A percentile compares a stretch with the other conserved stretches of the same genome.
phyloP scores from a whole-genome alignment of 1,140 invertebrate species.

The Copidosoma floridanum region DNA sequence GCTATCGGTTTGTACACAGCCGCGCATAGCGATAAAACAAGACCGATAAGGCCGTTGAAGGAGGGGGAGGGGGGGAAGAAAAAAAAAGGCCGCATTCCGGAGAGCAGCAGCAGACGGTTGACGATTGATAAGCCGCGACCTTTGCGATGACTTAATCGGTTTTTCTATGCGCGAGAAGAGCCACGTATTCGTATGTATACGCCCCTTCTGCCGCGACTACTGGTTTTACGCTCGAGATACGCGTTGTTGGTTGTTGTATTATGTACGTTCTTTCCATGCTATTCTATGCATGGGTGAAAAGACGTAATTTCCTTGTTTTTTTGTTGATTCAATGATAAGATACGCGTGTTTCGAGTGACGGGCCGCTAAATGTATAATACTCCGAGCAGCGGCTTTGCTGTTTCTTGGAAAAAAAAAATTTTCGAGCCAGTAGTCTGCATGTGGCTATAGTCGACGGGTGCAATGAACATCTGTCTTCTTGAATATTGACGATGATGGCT shows the following conservation, averaged over 20 bases:
- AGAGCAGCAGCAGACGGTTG: not conserved
- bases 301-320: not conserved
- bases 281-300: not conserved
- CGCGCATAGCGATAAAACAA: not conserved
- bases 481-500: too few relatives aligned
- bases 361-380: too few relatives aligned
- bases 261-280: not conserved
- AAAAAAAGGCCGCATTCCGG: conserved; percentile 17
- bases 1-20: not conserved
- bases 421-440: too few relatives aligned
- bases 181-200: not conserved
- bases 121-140: conserved; percentile 28
- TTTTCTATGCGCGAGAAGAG: conserved; percentile 15
- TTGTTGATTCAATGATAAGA: too few relatives aligned
- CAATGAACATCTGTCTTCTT: too few relatives aligned
- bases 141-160: conserved; percentile 31
- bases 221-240: not conserved
- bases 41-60: not conserved
- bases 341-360: too few relatives aligned
- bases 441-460: too few relatives aligned
- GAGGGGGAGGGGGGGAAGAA: not conserved
- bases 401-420: too few relatives aligned
- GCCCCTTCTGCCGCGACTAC: too few relatives aligned
- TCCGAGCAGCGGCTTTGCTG: too few relatives aligned
- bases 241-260: not conserved